Evolutionary conservation across 2,797 vertebrate genomes (phyloP).

Genomic region (Yasuhikotakia modesta): DNA sequence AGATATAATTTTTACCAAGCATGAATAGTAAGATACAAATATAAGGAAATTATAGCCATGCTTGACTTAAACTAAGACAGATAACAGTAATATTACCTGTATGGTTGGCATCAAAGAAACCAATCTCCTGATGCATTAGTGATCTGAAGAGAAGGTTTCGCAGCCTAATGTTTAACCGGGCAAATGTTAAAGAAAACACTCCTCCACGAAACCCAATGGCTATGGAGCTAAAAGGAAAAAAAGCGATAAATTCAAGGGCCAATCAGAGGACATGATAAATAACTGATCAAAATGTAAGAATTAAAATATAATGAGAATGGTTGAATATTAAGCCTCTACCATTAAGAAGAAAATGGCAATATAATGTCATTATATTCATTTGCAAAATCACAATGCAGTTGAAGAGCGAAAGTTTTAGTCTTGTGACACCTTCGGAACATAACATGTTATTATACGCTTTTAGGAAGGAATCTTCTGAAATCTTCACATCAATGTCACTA

Average conservation of each 20-base stretch:
- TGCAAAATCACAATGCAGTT: constrained; percentile 8
- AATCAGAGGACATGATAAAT: neutral
- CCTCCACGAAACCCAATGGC: constrained; percentile 90
- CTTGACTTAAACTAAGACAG: neutral
- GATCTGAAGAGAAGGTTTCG: constrained; percentile 91
- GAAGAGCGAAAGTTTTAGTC: neutral
- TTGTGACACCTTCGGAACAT: neutral
- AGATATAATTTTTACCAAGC: too few relatives aligned
- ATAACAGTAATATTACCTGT: constrained; percentile 78
- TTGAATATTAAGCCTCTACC: too few relatives aligned
- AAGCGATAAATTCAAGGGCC: neutral
- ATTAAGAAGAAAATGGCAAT: too few relatives aligned
- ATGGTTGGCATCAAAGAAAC: constrained; percentile 93
- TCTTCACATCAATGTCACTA: neutral
- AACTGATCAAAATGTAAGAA: neutral
- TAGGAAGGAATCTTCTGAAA: neutral
- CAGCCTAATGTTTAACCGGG: constrained; percentile 90
- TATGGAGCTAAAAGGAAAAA: constrained; percentile 81
- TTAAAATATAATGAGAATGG: neutral
- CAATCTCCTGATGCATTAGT: constrained; percentile 90
- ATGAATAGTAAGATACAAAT: neutral
- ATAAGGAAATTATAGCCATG: neutral
- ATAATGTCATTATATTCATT: neutral
- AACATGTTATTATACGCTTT: too few relatives aligned
- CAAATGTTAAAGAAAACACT: constrained; percentile 88